Base-by-base conservation (phyloP, 2,888 invertebrate species). In the Operophtera brumata region DNA sequence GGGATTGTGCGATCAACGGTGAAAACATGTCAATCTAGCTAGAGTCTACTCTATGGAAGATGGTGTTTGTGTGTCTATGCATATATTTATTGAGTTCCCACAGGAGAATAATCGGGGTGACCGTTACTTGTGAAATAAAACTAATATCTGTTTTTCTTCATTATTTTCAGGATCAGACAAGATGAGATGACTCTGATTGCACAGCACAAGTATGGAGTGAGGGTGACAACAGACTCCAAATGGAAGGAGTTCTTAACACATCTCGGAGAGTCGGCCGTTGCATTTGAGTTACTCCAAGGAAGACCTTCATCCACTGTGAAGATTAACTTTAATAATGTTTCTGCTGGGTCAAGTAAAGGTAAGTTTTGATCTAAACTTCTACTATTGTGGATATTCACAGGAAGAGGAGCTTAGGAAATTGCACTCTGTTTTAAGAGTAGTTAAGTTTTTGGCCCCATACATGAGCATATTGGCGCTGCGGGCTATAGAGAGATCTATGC, bases 211-310 rank as follows among this genome's bases (percentile, higher is more conserved):
- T 93, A 93, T 76, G 93, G 93, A 1, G 71, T 92, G 0, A 85
- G 92, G 59, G 85, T 91, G 0, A 78, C 88, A 26, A 80, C 89
- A 4, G 84, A 87, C 45, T 64, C 74, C 14, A 84, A 86, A 56
- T 92, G 92, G 88, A 81, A 85, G 44, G 88, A 91, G 37, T 86
- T 93, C 56, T 90, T 93, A 62, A 67, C 84, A 10, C 91, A 92
- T 54, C 79, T 96, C 1, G 94, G 94, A 1, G 86, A 91, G 63
- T 94, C 94, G 0, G 92, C 93, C 0, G 93, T 92, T 0, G 91
- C 86, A 4, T 93, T 95, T 65, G 95, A 95, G 73, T 77, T 96
- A 57, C 75, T 95, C 7, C 92, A 94, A 68, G 92, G 92, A 2
- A 94, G 93, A 64, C 92, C 93, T 0, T 92, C 90, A 59, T 91